Conservation (phyloP, 2,797 vertebrate genomes). For the Adelosebastes latens region DNA sequence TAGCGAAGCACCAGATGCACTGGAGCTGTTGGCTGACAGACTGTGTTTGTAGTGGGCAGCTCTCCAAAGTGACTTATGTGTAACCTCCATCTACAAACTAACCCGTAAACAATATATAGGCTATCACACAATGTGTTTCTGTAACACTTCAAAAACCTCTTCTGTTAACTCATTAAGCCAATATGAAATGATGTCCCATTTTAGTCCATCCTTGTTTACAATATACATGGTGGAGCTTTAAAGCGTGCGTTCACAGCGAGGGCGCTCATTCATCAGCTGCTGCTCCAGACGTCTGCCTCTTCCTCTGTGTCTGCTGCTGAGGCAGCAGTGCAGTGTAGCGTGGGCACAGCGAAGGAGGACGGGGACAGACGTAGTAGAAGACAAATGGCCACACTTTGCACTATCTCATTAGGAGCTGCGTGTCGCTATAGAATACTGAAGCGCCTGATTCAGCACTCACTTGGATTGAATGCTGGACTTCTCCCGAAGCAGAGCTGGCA, state of each 20-base stretch:
- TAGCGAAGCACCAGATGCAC: neutral
- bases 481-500: slow-evolving; percentile 49
- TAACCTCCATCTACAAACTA: slow-evolving; percentile 3
- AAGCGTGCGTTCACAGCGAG: slow-evolving; percentile 32
- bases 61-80: slow-evolving; percentile 1
- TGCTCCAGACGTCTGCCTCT: slow-evolving; percentile 62
- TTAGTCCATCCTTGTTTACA: slow-evolving; percentile 58
- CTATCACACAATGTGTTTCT: neutral
- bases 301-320: slow-evolving; percentile 75
- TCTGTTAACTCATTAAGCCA: neutral
- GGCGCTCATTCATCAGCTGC: slow-evolving; percentile 62
- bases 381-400: slow-evolving; percentile 75
- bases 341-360: slow-evolving; percentile 55
- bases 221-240: slow-evolving; percentile 32
- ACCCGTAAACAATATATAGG: neutral
- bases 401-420: slow-evolving; percentile 75
- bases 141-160: neutral
- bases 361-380: slow-evolving; percentile 64
- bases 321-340: slow-evolving; percentile 67
- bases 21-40: neutral
- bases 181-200: slow-evolving; percentile 11
- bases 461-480: slow-evolving; percentile 57
- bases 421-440: slow-evolving; percentile 59
- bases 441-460: slow-evolving; percentile 81
- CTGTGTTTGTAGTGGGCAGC: neutral